A percentile compares a stretch with the other conserved stretches of the same genome.
Conservation (phyloP, 2,888 invertebrate genomes). For the Dasysyrphus albostriatus region DNA sequence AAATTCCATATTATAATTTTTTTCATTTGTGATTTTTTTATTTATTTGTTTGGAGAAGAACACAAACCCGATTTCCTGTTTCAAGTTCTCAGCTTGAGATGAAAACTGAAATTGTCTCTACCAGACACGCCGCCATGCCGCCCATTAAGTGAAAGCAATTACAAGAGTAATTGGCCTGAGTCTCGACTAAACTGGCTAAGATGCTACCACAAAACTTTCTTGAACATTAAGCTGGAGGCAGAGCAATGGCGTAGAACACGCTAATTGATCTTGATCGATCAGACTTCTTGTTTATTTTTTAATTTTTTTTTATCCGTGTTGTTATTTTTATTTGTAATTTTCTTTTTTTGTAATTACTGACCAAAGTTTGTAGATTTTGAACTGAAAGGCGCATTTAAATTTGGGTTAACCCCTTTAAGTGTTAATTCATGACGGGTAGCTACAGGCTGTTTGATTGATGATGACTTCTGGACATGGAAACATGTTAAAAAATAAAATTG, state of each 20-base stretch:
- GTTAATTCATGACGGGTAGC: constrained; percentile 64
- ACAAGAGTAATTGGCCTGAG: constrained; percentile 59
- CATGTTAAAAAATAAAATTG: constrained; percentile 26
- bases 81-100: constrained; percentile 54
- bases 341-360: background rate
- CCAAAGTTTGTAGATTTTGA: constrained; percentile 10
- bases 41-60: constrained; percentile 18
- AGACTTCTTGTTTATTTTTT: constrained; percentile 35
- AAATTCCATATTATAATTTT: constrained; percentile 4
- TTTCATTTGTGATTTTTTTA: constrained; percentile 13
- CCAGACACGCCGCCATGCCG: constrained; percentile 32
- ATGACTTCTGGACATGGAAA: constrained; percentile 43
- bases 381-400: constrained; percentile 41
- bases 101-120: constrained; percentile 54
- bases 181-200: constrained; percentile 31
- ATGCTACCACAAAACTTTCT: constrained; percentile 66
- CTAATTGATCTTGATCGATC: constrained; percentile 74
- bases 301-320: constrained; percentile 3
- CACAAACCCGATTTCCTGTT: constrained; percentile 62
- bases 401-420: constrained; percentile 55
- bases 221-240: constrained; percentile 50
- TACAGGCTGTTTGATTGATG: constrained; percentile 60
- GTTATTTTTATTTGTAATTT: too few relatives aligned
- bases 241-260: constrained; percentile 59
- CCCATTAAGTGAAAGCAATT: constrained; percentile 74